Conservation (phyloP, 2,797 vertebrate species). For the Silurus lanzhouensis region DNA sequence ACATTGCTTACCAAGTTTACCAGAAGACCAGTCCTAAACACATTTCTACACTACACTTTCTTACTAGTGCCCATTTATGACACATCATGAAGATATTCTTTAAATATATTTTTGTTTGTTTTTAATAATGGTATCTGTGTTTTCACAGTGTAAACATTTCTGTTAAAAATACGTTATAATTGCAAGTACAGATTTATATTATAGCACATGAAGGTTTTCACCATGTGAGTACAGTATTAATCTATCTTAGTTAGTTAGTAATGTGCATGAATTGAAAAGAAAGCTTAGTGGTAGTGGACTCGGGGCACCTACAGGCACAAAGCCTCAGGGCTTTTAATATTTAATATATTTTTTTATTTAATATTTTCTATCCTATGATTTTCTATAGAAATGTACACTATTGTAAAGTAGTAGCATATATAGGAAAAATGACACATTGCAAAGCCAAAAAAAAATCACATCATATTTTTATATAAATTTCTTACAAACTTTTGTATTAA, state of each 20-base stretch:
- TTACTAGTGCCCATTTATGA: not conserved
- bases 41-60: not conserved
- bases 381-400: not conserved
- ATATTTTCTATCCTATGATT: not conserved
- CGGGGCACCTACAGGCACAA: not conserved
- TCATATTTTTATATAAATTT: no score
- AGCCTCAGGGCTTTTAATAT: not conserved
- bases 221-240: not conserved
- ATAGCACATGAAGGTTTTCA: not conserved
- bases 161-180: not conserved
- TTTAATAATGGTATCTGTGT: not conserved
- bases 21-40: not conserved
- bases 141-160: not conserved
- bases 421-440: not conserved
- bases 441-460: no score
- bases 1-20: not conserved
- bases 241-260: not conserved
- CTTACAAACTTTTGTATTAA: no score
- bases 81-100: not conserved
- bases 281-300: not conserved
- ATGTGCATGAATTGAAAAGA: not conserved
- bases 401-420: not conserved
- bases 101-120: not conserved
- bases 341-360: not conserved
- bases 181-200: not conserved